Percentiles rank a stretch among this genome's conserved stretches.
Conservation (phyloP, 2,113 vertebrate species). For the Choloepus hoffmanni region DNA sequence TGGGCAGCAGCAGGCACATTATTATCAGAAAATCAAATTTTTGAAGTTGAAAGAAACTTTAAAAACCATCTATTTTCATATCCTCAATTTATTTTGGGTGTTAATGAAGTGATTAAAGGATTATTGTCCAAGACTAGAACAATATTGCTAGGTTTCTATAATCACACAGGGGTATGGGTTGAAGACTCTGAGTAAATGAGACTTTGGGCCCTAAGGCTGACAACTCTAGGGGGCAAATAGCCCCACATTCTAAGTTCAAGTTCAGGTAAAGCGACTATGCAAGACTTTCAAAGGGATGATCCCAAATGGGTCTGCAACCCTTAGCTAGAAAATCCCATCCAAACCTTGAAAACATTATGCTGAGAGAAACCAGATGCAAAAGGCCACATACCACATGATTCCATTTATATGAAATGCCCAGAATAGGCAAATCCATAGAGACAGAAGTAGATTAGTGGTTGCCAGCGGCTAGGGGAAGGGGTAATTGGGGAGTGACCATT, state of each 20-base stretch:
- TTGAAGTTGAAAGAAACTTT: slow-evolving; percentile 20
- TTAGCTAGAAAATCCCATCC: background rate
- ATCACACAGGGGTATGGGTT: background rate
- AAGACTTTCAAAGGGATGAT: background rate
- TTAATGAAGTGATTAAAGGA: background rate
- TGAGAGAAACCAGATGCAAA: background rate
- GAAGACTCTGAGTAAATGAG: background rate
- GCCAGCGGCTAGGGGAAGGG: background rate
- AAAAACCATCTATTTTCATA: background rate
- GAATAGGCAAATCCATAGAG: background rate
- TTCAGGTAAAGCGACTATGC: background rate
- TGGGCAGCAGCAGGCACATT: background rate
- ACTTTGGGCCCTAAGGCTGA: background rate
- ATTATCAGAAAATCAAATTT: background rate
- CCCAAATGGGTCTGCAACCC: background rate
- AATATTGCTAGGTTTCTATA: background rate
- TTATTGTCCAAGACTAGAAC: background rate
- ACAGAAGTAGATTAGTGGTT: slow-evolving; percentile 4
- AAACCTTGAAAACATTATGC: background rate
- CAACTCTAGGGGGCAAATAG: background rate
- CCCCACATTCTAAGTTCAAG: background rate
- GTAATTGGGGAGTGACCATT: background rate
- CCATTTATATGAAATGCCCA: background rate
- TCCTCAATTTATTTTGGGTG: background rate
- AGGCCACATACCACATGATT: background rate